phyloP scores from a whole-genome alignment of 2,797 vertebrate species.

The Malurus splendens region DNA sequence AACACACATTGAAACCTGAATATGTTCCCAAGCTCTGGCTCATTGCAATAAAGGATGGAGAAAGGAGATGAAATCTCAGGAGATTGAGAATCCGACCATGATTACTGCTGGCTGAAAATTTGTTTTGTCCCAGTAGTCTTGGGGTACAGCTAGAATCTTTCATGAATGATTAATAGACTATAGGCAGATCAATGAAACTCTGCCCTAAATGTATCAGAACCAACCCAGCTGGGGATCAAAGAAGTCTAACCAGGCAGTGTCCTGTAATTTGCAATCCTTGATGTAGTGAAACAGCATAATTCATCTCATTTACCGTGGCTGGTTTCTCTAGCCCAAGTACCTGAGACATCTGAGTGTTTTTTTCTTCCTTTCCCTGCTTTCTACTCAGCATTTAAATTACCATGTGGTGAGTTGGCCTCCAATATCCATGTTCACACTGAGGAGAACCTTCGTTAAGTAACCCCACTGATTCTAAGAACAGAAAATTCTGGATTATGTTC shows the following conservation, averaged over 20 bases:
- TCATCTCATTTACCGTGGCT: constrained; percentile 40
- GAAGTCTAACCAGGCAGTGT: background rate
- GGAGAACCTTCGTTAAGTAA: background rate
- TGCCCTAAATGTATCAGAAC: constrained; percentile 41
- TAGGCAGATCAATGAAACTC: constrained; percentile 33
- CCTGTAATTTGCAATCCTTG: constrained; percentile 9
- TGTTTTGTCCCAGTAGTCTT: constrained; percentile 55
- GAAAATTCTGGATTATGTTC: background rate
- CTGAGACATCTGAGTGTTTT: constrained; percentile 21
- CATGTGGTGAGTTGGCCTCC: background rate
- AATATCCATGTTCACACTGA: background rate
- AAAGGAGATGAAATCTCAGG: constrained; percentile 51
- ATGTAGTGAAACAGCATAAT: constrained; percentile 36
- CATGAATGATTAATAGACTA: constrained; percentile 55
- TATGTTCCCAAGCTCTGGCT: constrained; percentile 47
- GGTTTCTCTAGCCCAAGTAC: constrained; percentile 30
- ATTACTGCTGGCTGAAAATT: constrained; percentile 57
- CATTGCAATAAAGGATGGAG: constrained; percentile 46
- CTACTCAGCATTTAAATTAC: background rate
- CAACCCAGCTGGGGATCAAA: background rate
- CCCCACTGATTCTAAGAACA: background rate
- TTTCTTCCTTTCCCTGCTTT: constrained; percentile 26
- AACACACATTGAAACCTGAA: constrained; percentile 45
- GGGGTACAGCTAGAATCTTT: constrained; percentile 28
- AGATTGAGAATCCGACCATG: constrained; percentile 29